Conservation (phyloP, 2,113 vertebrate genomes). For the Microcebus lehilahytsara region DNA sequence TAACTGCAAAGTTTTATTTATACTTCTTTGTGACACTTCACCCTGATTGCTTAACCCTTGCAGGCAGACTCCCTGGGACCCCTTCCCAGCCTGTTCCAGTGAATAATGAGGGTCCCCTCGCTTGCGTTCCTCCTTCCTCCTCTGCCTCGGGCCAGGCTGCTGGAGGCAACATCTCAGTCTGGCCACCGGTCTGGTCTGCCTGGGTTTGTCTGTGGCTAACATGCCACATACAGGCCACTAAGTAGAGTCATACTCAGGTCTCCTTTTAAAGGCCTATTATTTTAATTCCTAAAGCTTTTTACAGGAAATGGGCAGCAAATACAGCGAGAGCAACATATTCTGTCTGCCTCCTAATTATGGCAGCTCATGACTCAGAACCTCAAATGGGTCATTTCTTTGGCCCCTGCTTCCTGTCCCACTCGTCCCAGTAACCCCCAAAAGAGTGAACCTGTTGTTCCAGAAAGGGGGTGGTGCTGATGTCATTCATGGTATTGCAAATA, state of each 20-base stretch:
- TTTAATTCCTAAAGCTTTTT: constrained; percentile 50
- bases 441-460: not conserved
- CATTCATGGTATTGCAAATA: not conserved
- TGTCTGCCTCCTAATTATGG: constrained; percentile 56
- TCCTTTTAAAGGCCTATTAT: constrained; percentile 44
- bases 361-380: constrained; percentile 60
- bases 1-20: not conserved
- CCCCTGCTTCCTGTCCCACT: not conserved
- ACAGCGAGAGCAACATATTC: not conserved
- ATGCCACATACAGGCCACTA: not conserved
- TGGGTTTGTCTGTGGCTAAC: not conserved
- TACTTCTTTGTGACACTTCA: not conserved
- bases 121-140: not conserved
- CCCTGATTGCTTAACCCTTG: no score
- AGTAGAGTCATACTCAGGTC: not conserved
- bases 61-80: not conserved
- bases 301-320: not conserved
- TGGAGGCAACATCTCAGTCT: not conserved
- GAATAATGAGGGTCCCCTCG: not conserved
- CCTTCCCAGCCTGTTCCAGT: not conserved
- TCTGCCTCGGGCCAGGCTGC: not conserved
- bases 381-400: constrained; percentile 42
- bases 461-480: not conserved
- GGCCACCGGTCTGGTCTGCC: not conserved
- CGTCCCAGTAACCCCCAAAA: not conserved